Conservation (phyloP, 2,113 vertebrate genomes). For the Nematolebias whitei region DNA sequence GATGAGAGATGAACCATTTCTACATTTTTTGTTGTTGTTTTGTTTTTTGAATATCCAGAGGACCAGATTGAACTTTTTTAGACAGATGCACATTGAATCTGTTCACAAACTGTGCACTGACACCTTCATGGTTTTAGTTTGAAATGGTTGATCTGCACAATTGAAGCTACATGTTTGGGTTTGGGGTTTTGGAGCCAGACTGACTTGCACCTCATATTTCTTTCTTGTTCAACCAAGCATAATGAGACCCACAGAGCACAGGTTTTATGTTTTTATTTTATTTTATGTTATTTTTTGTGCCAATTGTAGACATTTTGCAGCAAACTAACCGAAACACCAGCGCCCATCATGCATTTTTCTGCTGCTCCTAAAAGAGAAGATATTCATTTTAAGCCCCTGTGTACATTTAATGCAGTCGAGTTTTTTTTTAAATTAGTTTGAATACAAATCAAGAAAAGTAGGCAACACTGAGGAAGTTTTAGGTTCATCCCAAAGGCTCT, state of each 20-base stretch:
- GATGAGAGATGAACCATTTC: too few species aligned
- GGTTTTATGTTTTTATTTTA: too few species aligned
- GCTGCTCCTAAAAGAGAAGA: neutral
- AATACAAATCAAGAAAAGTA: neutral
- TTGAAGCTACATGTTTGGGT: neutral
- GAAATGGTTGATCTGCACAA: neutral
- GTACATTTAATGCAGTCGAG: neutral
- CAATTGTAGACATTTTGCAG: neutral
- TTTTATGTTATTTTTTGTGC: too few species aligned
- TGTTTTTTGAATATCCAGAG: too few species aligned
- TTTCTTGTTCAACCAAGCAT: neutral
- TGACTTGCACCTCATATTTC: neutral
- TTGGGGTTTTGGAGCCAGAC: neutral
- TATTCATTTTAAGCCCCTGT: neutral
- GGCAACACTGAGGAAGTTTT: neutral
- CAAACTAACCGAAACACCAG: neutral
- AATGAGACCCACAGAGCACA: constrained; percentile 2
- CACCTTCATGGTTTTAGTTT: neutral
- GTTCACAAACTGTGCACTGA: too few species aligned
- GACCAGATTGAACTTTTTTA: too few species aligned
- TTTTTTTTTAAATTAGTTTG: neutral
- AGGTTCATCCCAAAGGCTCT: neutral
- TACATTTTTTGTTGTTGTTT: too few species aligned
- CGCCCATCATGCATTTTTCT: neutral
- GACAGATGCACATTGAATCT: too few species aligned